phyloP scores from a whole-genome alignment of 2,888 invertebrate genomes.

The Catocala sponsa region DNA sequence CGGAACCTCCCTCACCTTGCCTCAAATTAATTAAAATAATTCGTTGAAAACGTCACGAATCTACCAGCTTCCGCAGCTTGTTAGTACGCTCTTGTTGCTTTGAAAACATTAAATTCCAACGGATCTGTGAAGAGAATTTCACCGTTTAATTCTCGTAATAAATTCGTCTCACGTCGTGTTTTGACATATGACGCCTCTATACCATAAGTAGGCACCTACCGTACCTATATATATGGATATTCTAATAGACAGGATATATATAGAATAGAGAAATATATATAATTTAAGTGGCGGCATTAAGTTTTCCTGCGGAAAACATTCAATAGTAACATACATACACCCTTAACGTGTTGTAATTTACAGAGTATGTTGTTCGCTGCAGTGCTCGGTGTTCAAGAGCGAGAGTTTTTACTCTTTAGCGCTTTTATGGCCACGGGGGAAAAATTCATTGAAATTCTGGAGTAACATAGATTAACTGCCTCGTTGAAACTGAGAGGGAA shows the following conservation, averaged over 20 bases:
- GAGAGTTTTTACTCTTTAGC: slow-evolving; percentile 42
- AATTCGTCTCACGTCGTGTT: slow-evolving; percentile 55
- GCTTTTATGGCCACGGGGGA: slow-evolving; percentile 47
- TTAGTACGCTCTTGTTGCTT: slow-evolving; percentile 65
- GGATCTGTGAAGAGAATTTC: slow-evolving; percentile 48
- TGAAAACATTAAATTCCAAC: slow-evolving; percentile 59
- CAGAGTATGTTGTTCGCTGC: slow-evolving; percentile 31
- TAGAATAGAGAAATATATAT: slow-evolving; percentile 12
- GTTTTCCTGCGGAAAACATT: slow-evolving; percentile 31
- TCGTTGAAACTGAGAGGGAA: slow-evolving; percentile 31
- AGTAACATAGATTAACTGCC: slow-evolving; percentile 42
- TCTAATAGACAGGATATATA: slow-evolving; percentile 11
- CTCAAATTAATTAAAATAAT: slow-evolving; percentile 72
- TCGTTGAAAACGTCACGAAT: slow-evolving; percentile 65
- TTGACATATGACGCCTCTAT: slow-evolving; percentile 51
- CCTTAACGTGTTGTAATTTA: slow-evolving; percentile 46
- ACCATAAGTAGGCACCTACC: slow-evolving; percentile 33
- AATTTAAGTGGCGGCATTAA: slow-evolving; percentile 21
- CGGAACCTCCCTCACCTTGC: slow-evolving; percentile 52
- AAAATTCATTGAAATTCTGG: slow-evolving; percentile 46
- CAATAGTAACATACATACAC: slow-evolving; percentile 36
- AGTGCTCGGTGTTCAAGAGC: slow-evolving; percentile 46
- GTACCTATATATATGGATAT: slow-evolving; percentile 5
- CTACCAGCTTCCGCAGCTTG: slow-evolving; percentile 59
- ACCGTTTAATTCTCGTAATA: slow-evolving; percentile 52